A percentile compares a stretch with the other conserved stretches of the same genome.
Evolutionary conservation across 2,113 vertebrate species (phyloP).

Genomic region (Colius striatus): DNA sequence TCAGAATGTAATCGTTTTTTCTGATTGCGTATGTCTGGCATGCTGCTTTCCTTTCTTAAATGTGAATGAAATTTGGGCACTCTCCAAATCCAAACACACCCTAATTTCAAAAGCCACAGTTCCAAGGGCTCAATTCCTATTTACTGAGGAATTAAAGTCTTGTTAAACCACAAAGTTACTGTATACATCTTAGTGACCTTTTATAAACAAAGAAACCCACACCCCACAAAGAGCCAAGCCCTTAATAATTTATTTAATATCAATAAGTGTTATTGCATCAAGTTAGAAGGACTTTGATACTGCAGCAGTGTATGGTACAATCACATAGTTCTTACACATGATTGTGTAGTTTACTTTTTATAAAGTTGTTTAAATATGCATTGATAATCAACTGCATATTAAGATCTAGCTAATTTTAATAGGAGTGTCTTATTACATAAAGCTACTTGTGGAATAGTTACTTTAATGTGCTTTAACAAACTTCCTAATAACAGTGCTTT

Average conservation of each 20-base stretch:
- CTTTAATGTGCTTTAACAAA: not conserved
- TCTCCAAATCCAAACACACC: slow-evolving; percentile 82
- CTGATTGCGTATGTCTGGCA: slow-evolving; percentile 76
- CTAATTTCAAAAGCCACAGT: slow-evolving; percentile 87
- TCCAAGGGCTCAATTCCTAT: slow-evolving; percentile 79
- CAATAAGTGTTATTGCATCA: slow-evolving; percentile 40
- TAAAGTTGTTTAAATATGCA: not conserved
- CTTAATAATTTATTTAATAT: slow-evolving; percentile 34
- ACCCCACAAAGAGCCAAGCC: not conserved
- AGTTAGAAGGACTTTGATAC: not conserved
- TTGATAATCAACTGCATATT: not conserved
- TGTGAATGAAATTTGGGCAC: slow-evolving; percentile 75
- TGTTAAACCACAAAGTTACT: slow-evolving; percentile 69
- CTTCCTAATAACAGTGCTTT: not conserved
- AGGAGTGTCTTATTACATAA: not conserved
- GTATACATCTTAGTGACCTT: slow-evolving; percentile 48
- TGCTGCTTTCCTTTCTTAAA: slow-evolving; percentile 63
- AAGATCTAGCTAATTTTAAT: not conserved
- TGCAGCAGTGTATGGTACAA: not conserved
- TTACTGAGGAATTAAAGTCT: slow-evolving; percentile 80
- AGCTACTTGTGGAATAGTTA: not conserved
- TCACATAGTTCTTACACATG: not conserved
- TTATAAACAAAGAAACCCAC: slow-evolving; percentile 20
- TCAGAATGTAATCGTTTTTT: slow-evolving; percentile 71
- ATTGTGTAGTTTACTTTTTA: not conserved